Conservation (phyloP, 2,113 vertebrate genomes). For the Psittacula cyanocephala region DNA sequence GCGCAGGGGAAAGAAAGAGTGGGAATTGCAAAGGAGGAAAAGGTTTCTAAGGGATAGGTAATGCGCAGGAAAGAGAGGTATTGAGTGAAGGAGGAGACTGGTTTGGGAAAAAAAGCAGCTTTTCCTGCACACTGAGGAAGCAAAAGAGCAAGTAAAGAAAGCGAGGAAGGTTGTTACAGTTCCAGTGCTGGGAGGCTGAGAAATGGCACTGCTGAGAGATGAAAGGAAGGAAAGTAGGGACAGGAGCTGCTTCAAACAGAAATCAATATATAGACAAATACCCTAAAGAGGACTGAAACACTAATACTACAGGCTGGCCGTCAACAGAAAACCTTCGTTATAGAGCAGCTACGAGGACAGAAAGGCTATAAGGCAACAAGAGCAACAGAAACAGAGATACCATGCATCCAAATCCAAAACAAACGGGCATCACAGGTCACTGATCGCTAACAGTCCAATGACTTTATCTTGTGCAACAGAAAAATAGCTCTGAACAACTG, state of each 20-base stretch:
- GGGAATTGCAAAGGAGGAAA: conserved; percentile 70
- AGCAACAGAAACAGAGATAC: conserved; percentile 72
- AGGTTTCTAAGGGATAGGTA: conserved; percentile 52
- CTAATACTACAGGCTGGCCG: conserved; percentile 60
- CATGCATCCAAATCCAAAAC: conserved; percentile 70
- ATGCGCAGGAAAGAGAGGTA: conserved; percentile 51
- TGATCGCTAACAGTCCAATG: conserved; percentile 5
- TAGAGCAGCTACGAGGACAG: conserved; percentile 55
- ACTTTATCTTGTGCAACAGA: background rate
- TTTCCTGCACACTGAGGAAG: conserved; percentile 74
- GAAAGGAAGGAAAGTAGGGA: conserved; percentile 69
- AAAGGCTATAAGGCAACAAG: conserved; percentile 49
- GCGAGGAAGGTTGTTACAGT: conserved; percentile 58
- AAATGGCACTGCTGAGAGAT: conserved; percentile 68
- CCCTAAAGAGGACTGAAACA: conserved; percentile 72
- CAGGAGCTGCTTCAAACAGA: conserved; percentile 73
- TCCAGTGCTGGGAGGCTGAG: conserved; percentile 66
- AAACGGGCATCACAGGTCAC: conserved; percentile 28
- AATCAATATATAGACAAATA: conserved; percentile 68
- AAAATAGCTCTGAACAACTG: background rate
- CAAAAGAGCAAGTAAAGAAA: conserved; percentile 73
- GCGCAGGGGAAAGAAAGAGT: conserved; percentile 76
- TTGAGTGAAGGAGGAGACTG: conserved; percentile 42
- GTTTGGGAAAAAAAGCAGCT: conserved; percentile 43
- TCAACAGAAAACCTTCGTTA: conserved; percentile 62